Conservation (phyloP, 2,113 vertebrate species). For the Corythornis vintsioides region DNA sequence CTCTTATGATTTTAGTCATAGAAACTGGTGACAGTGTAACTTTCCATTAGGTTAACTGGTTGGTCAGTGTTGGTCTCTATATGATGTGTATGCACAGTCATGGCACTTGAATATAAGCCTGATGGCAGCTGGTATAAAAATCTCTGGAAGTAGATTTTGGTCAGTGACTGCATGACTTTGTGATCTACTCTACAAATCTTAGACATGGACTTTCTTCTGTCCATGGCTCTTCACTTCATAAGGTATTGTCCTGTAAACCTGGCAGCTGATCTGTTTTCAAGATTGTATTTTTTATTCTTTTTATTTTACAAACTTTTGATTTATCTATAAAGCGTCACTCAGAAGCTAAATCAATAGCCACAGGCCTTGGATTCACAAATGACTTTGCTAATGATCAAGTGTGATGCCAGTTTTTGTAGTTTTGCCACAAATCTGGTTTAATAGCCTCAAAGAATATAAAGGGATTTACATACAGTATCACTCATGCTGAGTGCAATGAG, state of each 20-base stretch:
- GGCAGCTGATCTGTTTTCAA: not conserved
- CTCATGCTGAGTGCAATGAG: not conserved
- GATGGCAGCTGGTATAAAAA: not conserved
- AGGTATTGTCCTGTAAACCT: not conserved
- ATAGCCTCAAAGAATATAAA: not conserved
- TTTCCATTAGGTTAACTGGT: not conserved
- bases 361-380: not conserved
- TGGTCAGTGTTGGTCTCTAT: not conserved
- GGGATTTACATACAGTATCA: not conserved
- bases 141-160: not conserved
- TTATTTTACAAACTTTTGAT: not conserved
- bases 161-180: not conserved
- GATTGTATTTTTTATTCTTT: not conserved
- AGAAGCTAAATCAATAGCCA: not conserved
- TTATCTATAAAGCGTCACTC: not conserved
- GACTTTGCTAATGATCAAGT: not conserved
- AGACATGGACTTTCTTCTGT: not conserved
- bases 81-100: not conserved
- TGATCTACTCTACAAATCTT: not conserved
- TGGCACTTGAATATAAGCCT: not conserved
- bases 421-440: not conserved
- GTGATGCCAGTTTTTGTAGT: not conserved
- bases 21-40: not conserved
- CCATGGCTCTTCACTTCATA: not conserved
- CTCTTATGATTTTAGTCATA: not conserved